Conservation (phyloP, 2,888 invertebrate genomes). For the Belgica antarctica region DNA sequence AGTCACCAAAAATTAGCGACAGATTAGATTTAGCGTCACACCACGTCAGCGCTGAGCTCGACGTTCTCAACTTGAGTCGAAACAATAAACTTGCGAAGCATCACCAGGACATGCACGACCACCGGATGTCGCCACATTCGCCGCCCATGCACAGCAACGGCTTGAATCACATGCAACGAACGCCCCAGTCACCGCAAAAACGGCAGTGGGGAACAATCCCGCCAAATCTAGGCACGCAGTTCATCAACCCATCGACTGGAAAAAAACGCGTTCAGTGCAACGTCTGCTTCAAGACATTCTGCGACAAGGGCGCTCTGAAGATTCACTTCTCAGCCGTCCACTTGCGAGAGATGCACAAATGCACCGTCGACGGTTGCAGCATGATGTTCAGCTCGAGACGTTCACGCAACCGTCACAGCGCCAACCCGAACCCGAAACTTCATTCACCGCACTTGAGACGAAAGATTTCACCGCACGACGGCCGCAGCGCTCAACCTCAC, state of each 20-base stretch:
- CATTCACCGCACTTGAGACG: constrained; percentile 92
- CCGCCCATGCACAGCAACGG: constrained; percentile 49
- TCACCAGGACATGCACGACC: constrained; percentile 53
- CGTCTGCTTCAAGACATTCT: constrained; percentile 97
- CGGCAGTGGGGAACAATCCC: constrained; percentile 78
- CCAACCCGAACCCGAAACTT: constrained; percentile 96
- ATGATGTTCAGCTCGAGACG: constrained; percentile 99
- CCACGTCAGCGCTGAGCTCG: constrained; percentile 50
- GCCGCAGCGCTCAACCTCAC: constrained; percentile 83
- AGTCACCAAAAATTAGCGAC: constrained; percentile 41
- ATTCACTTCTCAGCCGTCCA: constrained; percentile 99
- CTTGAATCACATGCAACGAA: constrained; percentile 54
- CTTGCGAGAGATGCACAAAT: constrained; percentile 98
- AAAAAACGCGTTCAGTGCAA: constrained; percentile 98
- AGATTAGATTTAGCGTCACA: constrained; percentile 7
- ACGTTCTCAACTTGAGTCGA: constrained; percentile 57
- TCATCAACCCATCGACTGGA: constrained; percentile 88
- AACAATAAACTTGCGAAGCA: constrained; percentile 49
- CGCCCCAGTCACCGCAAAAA: constrained; percentile 72
- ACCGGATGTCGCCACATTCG: constrained; percentile 55
- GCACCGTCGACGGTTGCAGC: constrained; percentile 96
- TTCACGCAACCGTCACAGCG: constrained; percentile 93
- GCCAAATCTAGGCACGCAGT: constrained; percentile 80
- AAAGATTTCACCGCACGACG: constrained; percentile 93
- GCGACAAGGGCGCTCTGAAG: constrained; percentile 98